A percentile compares a stretch with the other conserved stretches of the same genome.
Evolutionary conservation across 2,888 invertebrate species (phyloP).

Genomic region (Hipparchia semele): DNA sequence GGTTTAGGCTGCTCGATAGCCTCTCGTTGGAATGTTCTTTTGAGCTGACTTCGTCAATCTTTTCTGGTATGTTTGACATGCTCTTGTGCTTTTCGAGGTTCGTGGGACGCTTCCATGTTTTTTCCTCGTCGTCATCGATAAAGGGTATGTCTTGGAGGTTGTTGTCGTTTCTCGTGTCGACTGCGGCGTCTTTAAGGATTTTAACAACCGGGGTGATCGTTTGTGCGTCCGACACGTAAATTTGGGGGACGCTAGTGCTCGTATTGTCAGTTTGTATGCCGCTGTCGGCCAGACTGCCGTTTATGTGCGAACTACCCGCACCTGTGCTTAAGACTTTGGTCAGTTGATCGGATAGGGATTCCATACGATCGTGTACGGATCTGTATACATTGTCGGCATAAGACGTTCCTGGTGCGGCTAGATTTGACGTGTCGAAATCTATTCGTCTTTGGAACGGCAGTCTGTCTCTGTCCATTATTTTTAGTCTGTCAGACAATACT

Average conservation of each 20-base stretch:
- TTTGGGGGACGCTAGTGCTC: slow-evolving; percentile 74
- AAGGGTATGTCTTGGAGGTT: slow-evolving; percentile 78
- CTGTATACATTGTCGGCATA: slow-evolving; percentile 67
- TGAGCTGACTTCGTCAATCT: slow-evolving; percentile 64
- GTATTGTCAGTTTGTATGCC: slow-evolving; percentile 79
- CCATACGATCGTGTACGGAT: slow-evolving; percentile 68
- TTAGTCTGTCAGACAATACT: slow-evolving; percentile 71
- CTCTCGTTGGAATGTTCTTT: slow-evolving; percentile 65
- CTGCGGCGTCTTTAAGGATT: slow-evolving; percentile 72
- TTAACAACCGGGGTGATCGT: slow-evolving; percentile 47
- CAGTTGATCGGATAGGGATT: slow-evolving; percentile 69
- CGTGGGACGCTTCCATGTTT: slow-evolving; percentile 54
- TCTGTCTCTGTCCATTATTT: slow-evolving; percentile 66
- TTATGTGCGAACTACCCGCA: slow-evolving; percentile 75
- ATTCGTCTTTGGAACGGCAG: slow-evolving; percentile 66
- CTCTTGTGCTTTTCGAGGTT: slow-evolving; percentile 73
- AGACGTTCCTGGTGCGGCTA: slow-evolving; percentile 65
- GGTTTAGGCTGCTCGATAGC: slow-evolving; percentile 66
- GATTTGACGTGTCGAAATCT: slow-evolving; percentile 71
- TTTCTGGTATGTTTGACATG: slow-evolving; percentile 74
- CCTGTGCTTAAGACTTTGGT: slow-evolving; percentile 74
- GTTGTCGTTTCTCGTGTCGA: slow-evolving; percentile 75
- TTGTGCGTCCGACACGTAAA: slow-evolving; percentile 62
- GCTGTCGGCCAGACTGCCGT: slow-evolving; percentile 76
- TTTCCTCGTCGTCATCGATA: slow-evolving; percentile 70